Conservation (phyloP, 2,888 invertebrate genomes). For the Tetragonisca angustula region DNA sequence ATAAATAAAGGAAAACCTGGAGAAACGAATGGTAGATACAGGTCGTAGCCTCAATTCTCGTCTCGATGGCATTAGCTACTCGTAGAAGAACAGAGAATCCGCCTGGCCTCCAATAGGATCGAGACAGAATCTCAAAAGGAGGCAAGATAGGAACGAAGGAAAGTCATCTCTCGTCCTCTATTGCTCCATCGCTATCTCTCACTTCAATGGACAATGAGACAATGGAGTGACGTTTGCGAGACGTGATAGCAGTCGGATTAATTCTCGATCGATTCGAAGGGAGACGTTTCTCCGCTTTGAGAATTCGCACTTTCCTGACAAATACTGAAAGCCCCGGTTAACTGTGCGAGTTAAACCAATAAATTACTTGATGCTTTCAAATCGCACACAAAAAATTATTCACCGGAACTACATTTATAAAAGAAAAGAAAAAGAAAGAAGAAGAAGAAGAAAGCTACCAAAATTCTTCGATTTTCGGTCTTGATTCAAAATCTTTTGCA, state of each 20-base stretch:
- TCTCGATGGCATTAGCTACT: slow-evolving; percentile 38
- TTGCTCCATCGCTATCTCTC: slow-evolving; percentile 61
- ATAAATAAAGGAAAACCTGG: slow-evolving; percentile 3
- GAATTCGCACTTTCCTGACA: slow-evolving; percentile 26
- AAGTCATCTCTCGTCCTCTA: slow-evolving; percentile 61
- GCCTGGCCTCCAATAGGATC: slow-evolving; percentile 55
- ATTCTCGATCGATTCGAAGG: slow-evolving; percentile 71
- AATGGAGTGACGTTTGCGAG: slow-evolving; percentile 72
- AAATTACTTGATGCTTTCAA: background rate
- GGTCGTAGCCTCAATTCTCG: slow-evolving; percentile 41
- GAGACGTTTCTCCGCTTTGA: slow-evolving; percentile 41
- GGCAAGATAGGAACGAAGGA: slow-evolving; percentile 59
- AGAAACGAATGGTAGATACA: slow-evolving; percentile 34
- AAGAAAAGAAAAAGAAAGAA: too few relatives aligned
- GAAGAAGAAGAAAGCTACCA: background rate
- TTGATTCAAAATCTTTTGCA: background rate
- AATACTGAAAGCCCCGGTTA: slow-evolving; percentile 8
- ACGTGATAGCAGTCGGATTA: slow-evolving; percentile 73
- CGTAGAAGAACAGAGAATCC: slow-evolving; percentile 50
- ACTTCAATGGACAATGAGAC: slow-evolving; percentile 68
- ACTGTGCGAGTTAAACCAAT: background rate
- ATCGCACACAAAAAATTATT: background rate
- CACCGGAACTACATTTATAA: background rate
- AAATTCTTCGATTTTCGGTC: background rate
- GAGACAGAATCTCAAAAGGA: slow-evolving; percentile 55